Conservation (phyloP, 2,888 invertebrate species). For the Trichogramma dendrolimi region DNA sequence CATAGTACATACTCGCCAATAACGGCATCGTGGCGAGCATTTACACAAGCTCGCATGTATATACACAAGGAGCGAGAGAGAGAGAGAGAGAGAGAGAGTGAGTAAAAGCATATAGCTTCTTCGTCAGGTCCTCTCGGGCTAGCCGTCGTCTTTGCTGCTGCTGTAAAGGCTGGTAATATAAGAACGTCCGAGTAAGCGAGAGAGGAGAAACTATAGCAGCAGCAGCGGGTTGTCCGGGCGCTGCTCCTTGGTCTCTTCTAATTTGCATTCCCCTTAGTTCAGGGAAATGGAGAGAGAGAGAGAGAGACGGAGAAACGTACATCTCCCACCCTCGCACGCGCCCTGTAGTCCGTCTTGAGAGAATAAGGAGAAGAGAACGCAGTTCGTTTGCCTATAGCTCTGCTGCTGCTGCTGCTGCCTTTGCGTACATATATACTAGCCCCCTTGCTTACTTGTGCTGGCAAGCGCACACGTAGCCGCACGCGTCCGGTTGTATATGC, state of each 20-base stretch:
- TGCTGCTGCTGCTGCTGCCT: too few species aligned
- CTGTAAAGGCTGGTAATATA: slow-evolving; percentile 13
- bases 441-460: slow-evolving; percentile 26
- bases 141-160: neutral
- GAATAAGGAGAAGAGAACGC: too few species aligned
- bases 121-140: neutral
- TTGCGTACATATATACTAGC: neutral
- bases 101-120: neutral
- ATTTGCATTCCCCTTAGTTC: slow-evolving; percentile 50
- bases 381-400: too few species aligned
- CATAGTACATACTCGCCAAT: slow-evolving; percentile 30
- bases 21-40: slow-evolving; percentile 36
- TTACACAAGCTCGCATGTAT: slow-evolving; percentile 45
- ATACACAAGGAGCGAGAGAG: slow-evolving; percentile 13
- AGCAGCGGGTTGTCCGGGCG: slow-evolving; percentile 30
- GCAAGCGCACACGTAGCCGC: slow-evolving; percentile 22
- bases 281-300: neutral
- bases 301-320: slow-evolving; percentile 6
- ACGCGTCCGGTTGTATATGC: slow-evolving; percentile 30
- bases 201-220: slow-evolving; percentile 13
- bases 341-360: neutral
- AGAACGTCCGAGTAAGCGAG: slow-evolving; percentile 11
- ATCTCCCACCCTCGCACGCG: slow-evolving; percentile 1
- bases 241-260: slow-evolving; percentile 47
- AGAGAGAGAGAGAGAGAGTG: slow-evolving; percentile 1